phyloP scores from a whole-genome alignment of 2,797 vertebrate species.

The Epinephelus awoara region DNA sequence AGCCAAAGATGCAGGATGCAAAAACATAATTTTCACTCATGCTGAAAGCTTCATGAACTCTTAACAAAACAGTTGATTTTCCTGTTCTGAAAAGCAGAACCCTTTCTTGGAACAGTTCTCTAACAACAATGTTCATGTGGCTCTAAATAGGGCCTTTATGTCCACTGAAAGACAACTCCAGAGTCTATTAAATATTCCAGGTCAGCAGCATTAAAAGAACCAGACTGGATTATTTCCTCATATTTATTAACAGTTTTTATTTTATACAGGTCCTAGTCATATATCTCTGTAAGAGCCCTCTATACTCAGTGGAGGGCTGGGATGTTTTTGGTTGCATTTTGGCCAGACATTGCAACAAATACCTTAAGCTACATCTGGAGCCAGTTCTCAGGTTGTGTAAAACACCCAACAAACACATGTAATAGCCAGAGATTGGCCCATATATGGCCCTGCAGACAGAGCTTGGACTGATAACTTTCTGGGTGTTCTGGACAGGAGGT shows the following conservation, averaged over 20 bases:
- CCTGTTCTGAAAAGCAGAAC: background rate
- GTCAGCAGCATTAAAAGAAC: background rate
- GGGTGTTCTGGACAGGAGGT: conserved; percentile 2
- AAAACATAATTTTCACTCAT: background rate
- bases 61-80: background rate
- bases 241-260: background rate
- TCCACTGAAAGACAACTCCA: background rate
- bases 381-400: conserved; percentile 33
- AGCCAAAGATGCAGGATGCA: background rate
- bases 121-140: background rate
- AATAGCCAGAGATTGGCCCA: conserved; percentile 12
- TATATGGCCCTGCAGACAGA: conserved; percentile 18
- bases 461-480: conserved; percentile 1
- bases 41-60: background rate
- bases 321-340: conserved; percentile 35
- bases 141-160: too few relatives aligned
- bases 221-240: background rate
- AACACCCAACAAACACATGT: conserved; percentile 45
- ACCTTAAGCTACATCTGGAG: conserved; percentile 52
- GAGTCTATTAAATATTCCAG: background rate
- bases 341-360: conserved; percentile 26
- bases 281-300: background rate
- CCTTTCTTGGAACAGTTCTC: background rate
- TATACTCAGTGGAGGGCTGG: background rate
- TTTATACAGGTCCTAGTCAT: too few relatives aligned